Evolutionary conservation across 2,888 invertebrate genomes (phyloP).

Genomic region (Pherbina coryleti): DNA sequence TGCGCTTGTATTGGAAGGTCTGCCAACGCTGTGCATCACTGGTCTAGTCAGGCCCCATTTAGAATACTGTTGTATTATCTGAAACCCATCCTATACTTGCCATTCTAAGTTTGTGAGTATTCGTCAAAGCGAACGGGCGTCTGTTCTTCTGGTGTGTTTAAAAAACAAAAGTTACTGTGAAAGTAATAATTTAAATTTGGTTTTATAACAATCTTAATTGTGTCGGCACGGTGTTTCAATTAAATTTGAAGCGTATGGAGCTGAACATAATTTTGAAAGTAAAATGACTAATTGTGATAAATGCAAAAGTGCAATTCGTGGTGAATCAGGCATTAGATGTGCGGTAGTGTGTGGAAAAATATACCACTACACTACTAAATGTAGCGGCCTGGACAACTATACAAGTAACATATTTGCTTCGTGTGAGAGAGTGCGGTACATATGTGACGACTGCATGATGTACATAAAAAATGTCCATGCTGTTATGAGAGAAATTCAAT

Average conservation of each 20-base stretch:
- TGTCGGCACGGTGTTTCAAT: neutral
- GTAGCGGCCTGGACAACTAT: conserved; percentile 3
- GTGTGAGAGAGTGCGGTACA: conserved; percentile 3
- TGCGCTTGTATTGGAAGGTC: no score
- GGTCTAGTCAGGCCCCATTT: no score
- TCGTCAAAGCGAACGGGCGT: neutral
- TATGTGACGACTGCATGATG: conserved; percentile 5
- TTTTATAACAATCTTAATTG: neutral
- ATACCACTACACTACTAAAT: neutral
- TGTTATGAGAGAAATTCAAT: conserved; percentile 3
- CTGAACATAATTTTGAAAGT: neutral
- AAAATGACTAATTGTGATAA: neutral
- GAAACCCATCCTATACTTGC: no score
- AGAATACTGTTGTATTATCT: no score
- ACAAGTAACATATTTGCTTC: conserved; percentile 8
- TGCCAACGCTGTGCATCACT: no score
- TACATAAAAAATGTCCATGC: conserved; percentile 2
- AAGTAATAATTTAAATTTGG: neutral
- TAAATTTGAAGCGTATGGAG: neutral
- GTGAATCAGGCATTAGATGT: neutral
- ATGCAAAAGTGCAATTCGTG: neutral
- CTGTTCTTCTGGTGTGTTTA: neutral
- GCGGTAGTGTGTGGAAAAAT: neutral
- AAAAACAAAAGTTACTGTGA: neutral
- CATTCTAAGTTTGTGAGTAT: neutral